Evolutionary conservation across 2,797 vertebrate genomes (phyloP).

Genomic region (Calcarius lapponicus): DNA sequence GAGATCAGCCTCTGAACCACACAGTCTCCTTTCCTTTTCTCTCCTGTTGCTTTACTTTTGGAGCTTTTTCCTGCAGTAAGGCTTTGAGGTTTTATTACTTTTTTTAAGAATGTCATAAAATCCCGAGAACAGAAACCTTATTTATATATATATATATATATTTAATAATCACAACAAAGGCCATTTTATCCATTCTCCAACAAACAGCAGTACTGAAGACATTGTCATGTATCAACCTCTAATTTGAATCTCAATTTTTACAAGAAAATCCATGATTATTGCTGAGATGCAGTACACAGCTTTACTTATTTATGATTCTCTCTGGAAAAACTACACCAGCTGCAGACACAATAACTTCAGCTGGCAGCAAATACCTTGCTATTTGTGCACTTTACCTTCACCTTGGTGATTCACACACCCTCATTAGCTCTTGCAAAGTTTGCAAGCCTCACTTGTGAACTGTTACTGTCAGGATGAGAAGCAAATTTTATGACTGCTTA

Average conservation of each 20-base stretch:
- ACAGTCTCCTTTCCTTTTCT: neutral
- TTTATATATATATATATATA: neutral
- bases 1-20: neutral
- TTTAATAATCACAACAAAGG: neutral
- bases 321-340: neutral
- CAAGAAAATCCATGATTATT: neutral
- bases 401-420: neutral
- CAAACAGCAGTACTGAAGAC: neutral
- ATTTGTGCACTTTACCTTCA: neutral
- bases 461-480: neutral
- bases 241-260: neutral
- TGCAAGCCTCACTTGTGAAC: neutral
- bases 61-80: neutral
- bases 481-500: neutral
- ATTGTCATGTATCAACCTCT: neutral
- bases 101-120: neutral
- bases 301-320: conserved; percentile 1
- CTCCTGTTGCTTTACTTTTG: neutral
- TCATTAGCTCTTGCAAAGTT: neutral
- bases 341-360: neutral
- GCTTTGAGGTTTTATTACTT: neutral
- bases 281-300: neutral
- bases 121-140: neutral
- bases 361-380: neutral
- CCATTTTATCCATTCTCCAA: neutral